Conservation (phyloP, 1,140 invertebrate species). For the Hyposmocoma kahamanoa region DNA sequence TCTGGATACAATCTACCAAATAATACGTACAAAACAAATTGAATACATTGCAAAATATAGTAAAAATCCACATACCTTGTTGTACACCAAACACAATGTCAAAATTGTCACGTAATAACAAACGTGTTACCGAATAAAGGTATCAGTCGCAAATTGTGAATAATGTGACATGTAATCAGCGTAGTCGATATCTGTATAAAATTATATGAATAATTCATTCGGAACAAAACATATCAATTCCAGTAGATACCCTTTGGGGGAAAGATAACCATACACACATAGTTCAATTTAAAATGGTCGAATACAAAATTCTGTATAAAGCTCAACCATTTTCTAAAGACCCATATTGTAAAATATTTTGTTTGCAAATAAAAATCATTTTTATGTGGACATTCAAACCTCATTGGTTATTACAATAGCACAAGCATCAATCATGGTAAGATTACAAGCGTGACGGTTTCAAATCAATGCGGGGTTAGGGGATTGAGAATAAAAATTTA, state of each 20-base stretch:
- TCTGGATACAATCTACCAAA: no score
- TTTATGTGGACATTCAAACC: conserved; percentile 9
- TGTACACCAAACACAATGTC: neutral
- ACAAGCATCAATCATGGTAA: conserved; percentile 18
- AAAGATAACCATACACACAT: neutral
- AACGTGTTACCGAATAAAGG: conserved; percentile 21
- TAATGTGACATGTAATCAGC: conserved; percentile 42
- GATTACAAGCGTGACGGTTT: conserved; percentile 21
- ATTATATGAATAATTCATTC: conserved; percentile 49
- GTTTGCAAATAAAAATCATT: neutral
- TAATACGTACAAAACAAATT: no score
- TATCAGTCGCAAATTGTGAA: conserved; percentile 45
- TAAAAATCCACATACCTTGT: neutral
- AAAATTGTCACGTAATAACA: conserved; percentile 1
- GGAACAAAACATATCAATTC: conserved; percentile 6
- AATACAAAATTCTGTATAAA: neutral
- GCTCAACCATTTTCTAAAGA: neutral
- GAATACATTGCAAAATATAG: no score
- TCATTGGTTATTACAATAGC: conserved; percentile 12
- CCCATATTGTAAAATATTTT: neutral
- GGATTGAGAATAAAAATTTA: conserved; percentile 16
- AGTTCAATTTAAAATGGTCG: neutral
- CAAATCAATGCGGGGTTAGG: conserved; percentile 20
- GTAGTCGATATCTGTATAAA: conserved; percentile 27
- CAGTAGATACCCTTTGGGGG: neutral